Conservation (phyloP, 2,797 vertebrate genomes). For the Sebastes matsubarae region DNA sequence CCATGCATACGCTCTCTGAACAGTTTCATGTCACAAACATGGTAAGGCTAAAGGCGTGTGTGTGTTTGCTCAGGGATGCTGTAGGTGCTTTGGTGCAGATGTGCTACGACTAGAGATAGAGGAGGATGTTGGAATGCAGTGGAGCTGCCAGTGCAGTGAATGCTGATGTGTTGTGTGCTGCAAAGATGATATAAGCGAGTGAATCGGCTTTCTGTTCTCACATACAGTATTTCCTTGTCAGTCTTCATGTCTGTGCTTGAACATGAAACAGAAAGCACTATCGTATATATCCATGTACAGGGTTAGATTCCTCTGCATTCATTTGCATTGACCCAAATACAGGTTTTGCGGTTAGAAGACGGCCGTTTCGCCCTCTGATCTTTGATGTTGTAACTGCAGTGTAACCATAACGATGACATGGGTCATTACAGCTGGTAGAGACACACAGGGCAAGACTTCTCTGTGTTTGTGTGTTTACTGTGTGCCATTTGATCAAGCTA, state of each 20-base stretch:
- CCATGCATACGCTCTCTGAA: slow-evolving; percentile 80
- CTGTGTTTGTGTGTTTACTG: slow-evolving; percentile 38
- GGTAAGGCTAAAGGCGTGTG: slow-evolving; percentile 69
- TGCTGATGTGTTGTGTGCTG: slow-evolving; percentile 76
- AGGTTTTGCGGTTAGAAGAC: slow-evolving; percentile 50
- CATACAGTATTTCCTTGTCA: slow-evolving; percentile 19
- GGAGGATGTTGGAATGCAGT: slow-evolving; percentile 80
- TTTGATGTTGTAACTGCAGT: slow-evolving; percentile 63
- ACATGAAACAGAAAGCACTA: slow-evolving; percentile 12
- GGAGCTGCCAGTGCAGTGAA: slow-evolving; percentile 76
- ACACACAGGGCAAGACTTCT: slow-evolving; percentile 31
- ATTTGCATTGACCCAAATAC: slow-evolving; percentile 79
- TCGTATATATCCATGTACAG: slow-evolving; percentile 4
- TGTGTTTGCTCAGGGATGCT: slow-evolving; percentile 53
- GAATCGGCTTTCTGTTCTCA: slow-evolving; percentile 38
- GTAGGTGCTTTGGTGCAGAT: slow-evolving; percentile 74
- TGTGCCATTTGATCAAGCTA: slow-evolving; percentile 62
- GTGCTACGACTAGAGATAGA: slow-evolving; percentile 68
- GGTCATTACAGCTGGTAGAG: slow-evolving; percentile 52
- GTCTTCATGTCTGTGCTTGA: slow-evolving; percentile 15
- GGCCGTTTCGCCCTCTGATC: slow-evolving; percentile 37
- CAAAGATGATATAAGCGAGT: slow-evolving; percentile 66
- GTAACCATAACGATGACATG: slow-evolving; percentile 46
- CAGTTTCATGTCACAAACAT: slow-evolving; percentile 80
- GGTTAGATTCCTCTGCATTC: slow-evolving; percentile 60